phyloP scores from a whole-genome alignment of 2,797 vertebrate species.

The Limnodromus scolopaceus region DNA sequence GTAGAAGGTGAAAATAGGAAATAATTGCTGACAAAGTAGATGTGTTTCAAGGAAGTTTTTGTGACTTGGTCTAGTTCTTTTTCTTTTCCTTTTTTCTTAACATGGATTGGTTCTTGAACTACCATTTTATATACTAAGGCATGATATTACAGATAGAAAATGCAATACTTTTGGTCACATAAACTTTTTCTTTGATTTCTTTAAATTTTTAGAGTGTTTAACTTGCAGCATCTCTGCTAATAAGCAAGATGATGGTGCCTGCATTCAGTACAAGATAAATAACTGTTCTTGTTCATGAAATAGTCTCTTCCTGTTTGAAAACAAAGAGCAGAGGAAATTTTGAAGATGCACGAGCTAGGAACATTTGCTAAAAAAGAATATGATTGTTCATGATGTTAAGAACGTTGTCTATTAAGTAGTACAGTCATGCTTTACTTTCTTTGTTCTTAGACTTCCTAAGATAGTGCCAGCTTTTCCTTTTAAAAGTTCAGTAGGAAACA shows the following conservation, averaged over 20 bases:
- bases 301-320: constrained; percentile 26
- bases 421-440: constrained; percentile 5
- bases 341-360: neutral
- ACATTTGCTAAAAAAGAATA: constrained; percentile 24
- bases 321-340: constrained; percentile 54
- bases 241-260: neutral
- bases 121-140: neutral
- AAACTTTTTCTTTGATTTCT: neutral
- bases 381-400: neutral
- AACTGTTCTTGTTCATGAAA: neutral
- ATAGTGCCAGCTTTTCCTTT: constrained; percentile 26
- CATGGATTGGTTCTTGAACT: neutral
- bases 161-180: neutral
- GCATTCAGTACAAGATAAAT: neutral
- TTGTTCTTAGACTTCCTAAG: constrained; percentile 44
- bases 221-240: neutral
- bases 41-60: neutral
- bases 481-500: constrained; percentile 38
- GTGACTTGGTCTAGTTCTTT: neutral
- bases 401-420: neutral
- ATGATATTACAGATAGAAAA: neutral
- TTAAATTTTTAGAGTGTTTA: neutral
- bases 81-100: neutral
- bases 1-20: neutral
- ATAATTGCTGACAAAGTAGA: neutral